Base-by-base conservation (phyloP, 2,797 vertebrate species). In the Squalus acanthias region DNA sequence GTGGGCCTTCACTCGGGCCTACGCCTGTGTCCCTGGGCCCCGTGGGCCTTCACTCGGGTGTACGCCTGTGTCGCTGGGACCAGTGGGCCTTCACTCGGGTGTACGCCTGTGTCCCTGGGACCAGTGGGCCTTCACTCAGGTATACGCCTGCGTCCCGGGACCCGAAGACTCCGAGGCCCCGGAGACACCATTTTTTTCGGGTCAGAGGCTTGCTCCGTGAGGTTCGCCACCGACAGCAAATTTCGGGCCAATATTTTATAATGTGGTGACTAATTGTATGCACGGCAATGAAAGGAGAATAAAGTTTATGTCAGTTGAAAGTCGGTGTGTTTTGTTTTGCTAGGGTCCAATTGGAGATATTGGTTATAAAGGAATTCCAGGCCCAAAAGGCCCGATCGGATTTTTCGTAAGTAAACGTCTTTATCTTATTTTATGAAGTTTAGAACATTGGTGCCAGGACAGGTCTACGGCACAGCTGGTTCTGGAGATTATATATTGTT, bases 321-420 rank as follows among this genome's bases (percentile, higher is more conserved):
- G 65, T 4, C 17, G 0, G 9, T 95, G 69, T 97, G 57, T 12
- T 96, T 74, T 95, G 8, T 96, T 96, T 97, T 57, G 69, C 3
- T 97, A 99, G 99, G 99, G 99, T 67, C 99, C 99, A 33, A 97
- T 97, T 94, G 99, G 99, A 79, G 98, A 99, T 97, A 60, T 98
- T 74, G 99, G 99, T 96, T 97, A 98, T 26, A 97, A 96, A 97
- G 99, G 99, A 97, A 97, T 98, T 97, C 97, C 98, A 96, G 99
- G 99, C 96, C 99, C 98, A 0, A 99, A 98, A 98, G 99, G 99
- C 96, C 99, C 99, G 26, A 9, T 96, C 87, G 99, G 99, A n/a
- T 97, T 97, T 97, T 96, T 97, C 98, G 99, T 99, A 98, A 98
- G 99, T 98, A 96, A 82, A 76, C 60, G 1, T 46, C 24, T 65